phyloP scores from a whole-genome alignment of 2,113 vertebrate genomes.

The Balaeniceps rex region DNA sequence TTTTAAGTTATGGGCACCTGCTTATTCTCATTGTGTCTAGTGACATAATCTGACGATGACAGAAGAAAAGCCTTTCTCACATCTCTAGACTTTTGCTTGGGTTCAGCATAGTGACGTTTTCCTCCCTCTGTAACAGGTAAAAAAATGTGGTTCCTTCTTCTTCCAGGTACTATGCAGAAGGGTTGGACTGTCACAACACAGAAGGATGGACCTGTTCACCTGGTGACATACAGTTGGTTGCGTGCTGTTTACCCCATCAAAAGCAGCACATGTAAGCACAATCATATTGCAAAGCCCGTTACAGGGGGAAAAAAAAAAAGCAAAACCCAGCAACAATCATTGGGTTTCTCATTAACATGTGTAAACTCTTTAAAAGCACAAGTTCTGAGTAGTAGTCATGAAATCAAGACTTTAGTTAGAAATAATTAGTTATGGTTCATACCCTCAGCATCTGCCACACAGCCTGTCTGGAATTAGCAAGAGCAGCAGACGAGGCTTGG shows the following conservation, averaged over 20 bases:
- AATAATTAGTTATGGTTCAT: not conserved
- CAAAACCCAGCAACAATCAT: not conserved
- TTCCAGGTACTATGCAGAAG: not conserved
- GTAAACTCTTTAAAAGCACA: not conserved
- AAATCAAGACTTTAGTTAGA: not conserved
- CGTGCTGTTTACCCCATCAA: not conserved
- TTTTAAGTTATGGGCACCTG: not conserved
- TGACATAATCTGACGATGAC: not conserved
- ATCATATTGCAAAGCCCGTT: not conserved
- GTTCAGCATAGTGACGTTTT: not conserved
- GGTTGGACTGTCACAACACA: not conserved
- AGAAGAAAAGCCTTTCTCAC: not conserved
- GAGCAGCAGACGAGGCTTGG: not conserved
- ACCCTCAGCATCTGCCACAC: not conserved
- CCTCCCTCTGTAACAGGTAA: not conserved
- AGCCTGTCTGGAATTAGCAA: not conserved
- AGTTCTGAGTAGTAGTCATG: not conserved
- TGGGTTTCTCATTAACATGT: not conserved
- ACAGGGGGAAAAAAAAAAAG: rapidly evolving
- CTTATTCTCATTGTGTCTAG: not conserved
- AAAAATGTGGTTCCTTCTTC: not conserved
- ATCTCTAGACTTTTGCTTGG: not conserved
- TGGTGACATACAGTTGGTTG: not conserved
- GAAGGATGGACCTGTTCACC: not conserved
- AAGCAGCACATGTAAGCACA: not conserved